These are phyloP conservation scores for Pedetes capensis DNA, from an alignment of 2,113 vertebrate species.

Conservation along the genomic window DNA sequence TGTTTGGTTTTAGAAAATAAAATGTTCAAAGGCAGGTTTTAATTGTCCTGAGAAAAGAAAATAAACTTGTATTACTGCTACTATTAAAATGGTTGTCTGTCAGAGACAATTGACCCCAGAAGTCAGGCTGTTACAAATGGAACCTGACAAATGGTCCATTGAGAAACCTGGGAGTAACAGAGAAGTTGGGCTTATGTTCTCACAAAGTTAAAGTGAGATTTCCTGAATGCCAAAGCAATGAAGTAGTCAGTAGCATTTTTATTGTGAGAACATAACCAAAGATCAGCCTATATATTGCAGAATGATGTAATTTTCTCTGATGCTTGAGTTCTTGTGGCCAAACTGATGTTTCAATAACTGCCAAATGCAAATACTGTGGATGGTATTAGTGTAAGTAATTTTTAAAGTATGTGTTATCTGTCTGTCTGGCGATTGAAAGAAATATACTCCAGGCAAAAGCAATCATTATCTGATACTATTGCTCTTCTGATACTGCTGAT, in stretches of 20 bases:
- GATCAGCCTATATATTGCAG: background rate
- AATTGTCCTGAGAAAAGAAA: background rate
- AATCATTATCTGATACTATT: background rate
- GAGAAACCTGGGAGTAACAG: background rate
- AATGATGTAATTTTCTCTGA: background rate
- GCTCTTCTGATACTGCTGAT: background rate
- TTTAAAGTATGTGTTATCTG: background rate
- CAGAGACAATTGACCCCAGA: constrained; percentile 47
- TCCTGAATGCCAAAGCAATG: background rate
- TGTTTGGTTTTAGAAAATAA: constrained; percentile 21
- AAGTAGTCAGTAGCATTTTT: background rate
- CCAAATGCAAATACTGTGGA: background rate
- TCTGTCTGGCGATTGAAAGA: background rate
- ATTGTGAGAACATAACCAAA: background rate
- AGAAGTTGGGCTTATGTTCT: background rate
- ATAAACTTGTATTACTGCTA: background rate
- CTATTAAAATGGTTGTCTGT: constrained; percentile 23
- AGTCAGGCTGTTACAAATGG: constrained; percentile 11
- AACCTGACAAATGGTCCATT: constrained; percentile 1
- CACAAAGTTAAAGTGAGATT: background rate
- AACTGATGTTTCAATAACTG: background rate
- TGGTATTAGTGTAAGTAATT: background rate
- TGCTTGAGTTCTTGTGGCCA: background rate
- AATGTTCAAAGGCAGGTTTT: background rate
- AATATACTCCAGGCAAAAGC: background rate